Evolutionary conservation across 2,797 vertebrate genomes (phyloP).

Genomic region (Coregonus ussuriensis): DNA sequence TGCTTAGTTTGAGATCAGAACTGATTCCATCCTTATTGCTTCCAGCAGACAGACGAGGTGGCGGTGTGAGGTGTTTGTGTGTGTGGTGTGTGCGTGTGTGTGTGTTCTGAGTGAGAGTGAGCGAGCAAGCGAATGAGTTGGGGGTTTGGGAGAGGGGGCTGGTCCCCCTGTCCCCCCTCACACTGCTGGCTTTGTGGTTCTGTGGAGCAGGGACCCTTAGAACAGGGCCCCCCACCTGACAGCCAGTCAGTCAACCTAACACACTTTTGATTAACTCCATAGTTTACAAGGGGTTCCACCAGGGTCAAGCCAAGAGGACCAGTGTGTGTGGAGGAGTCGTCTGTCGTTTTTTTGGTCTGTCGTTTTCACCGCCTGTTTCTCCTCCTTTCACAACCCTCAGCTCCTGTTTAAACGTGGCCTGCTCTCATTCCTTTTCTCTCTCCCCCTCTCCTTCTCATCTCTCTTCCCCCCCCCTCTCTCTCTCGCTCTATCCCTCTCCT

Average conservation of each 20-base stretch:
- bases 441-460: too few species aligned
- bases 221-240: conserved; percentile 48
- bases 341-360: background rate
- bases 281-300: conserved; percentile 57
- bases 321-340: conserved; percentile 9
- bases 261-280: conserved; percentile 74
- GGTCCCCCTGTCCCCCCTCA: background rate
- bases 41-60: conserved; percentile 49
- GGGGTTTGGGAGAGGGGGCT: background rate
- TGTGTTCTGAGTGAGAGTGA: conserved; percentile 19
- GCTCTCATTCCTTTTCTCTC: conserved; percentile 21
- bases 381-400: background rate
- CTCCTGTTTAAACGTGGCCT: background rate
- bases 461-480: too few species aligned
- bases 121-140: too few species aligned
- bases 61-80: background rate
- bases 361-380: conserved; percentile 33
- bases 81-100: too few species aligned
- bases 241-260: conserved; percentile 59
- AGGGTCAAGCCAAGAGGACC: conserved; percentile 54
- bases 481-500: too few species aligned
- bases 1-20: conserved; percentile 4
- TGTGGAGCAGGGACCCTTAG: conserved; percentile 57
- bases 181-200: conserved; percentile 65
- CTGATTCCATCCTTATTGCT: conserved; percentile 55